Conservation (phyloP, 2,888 invertebrate genomes). For the Heliconius aoede region DNA sequence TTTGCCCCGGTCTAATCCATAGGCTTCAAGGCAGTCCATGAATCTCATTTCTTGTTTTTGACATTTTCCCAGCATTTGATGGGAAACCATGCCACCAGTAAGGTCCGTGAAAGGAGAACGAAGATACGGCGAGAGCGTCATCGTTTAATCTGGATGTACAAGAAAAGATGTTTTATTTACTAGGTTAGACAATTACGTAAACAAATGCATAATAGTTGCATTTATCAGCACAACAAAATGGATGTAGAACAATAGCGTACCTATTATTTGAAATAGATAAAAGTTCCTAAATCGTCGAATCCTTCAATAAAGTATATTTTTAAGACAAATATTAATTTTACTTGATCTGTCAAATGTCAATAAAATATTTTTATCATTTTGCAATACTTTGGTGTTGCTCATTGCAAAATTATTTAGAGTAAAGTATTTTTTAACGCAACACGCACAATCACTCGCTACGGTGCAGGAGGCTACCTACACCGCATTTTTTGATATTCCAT, state of each 20-base stretch:
- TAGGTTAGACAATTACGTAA: conserved; percentile 54
- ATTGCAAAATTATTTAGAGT: not conserved
- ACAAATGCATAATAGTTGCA: conserved; percentile 32
- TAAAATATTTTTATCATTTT: not conserved
- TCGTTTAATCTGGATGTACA: conserved; percentile 56
- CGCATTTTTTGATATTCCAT: too few relatives aligned
- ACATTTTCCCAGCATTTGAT: conserved; percentile 87
- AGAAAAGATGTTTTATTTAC: conserved; percentile 13
- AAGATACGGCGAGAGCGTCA: conserved; percentile 86
- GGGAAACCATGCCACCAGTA: conserved; percentile 85
- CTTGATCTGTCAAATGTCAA: too few relatives aligned
- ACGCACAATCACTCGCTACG: too few relatives aligned
- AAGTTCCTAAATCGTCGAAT: not conserved
- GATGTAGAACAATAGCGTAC: not conserved
- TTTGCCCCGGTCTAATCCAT: conserved; percentile 87
- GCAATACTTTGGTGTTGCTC: not conserved
- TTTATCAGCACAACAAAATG: not conserved
- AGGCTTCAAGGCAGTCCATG: conserved; percentile 92
- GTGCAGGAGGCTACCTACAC: too few relatives aligned
- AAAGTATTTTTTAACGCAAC: too few relatives aligned
- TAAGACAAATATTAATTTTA: not conserved
- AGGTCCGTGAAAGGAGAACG: conserved; percentile 89
- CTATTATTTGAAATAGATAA: not conserved
- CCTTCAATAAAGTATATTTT: not conserved
- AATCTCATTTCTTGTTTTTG: conserved; percentile 87